phyloP scores from a whole-genome alignment of 2,797 vertebrate genomes.

The Danio albolineatus region DNA sequence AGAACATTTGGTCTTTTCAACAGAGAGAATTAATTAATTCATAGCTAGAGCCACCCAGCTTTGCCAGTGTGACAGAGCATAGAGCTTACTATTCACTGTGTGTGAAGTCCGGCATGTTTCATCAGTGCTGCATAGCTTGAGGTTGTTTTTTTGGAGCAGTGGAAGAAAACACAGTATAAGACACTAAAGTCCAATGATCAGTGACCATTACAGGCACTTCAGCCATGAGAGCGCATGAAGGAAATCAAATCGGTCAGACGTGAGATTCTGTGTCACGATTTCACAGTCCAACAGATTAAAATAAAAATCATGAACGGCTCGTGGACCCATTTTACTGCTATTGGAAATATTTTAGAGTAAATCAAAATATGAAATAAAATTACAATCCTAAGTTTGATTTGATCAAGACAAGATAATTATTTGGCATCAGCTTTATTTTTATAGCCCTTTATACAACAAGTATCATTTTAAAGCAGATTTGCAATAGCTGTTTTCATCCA shows the following conservation, averaged over 20 bases:
- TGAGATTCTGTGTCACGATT: not conserved
- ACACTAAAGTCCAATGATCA: constrained; percentile 19
- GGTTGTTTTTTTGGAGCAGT: constrained; percentile 4
- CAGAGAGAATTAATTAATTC: constrained; percentile 33
- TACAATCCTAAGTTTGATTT: not conserved
- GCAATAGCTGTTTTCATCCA: too few relatives aligned
- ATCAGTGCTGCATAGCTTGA: constrained; percentile 17
- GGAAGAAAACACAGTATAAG: not conserved
- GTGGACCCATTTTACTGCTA: not conserved
- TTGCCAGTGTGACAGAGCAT: constrained; percentile 20
- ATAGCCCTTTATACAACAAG: too few relatives aligned
- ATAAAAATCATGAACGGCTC: not conserved
- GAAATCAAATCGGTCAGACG: not conserved
- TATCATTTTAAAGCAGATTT: too few relatives aligned
- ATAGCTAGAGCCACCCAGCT: constrained; percentile 24
- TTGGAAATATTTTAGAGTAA: not conserved
- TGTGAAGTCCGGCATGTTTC: constrained; percentile 28
- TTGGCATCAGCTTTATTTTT: too few relatives aligned
- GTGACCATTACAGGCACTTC: constrained; percentile 1
- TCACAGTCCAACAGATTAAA: not conserved
- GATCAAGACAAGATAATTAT: not conserved
- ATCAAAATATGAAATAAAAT: not conserved
- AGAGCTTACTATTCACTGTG: not conserved
- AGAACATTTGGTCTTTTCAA: constrained; percentile 29
- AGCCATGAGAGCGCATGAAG: not conserved